Conservation (phyloP, 2,113 vertebrate genomes). For the Saguinus midas region DNA sequence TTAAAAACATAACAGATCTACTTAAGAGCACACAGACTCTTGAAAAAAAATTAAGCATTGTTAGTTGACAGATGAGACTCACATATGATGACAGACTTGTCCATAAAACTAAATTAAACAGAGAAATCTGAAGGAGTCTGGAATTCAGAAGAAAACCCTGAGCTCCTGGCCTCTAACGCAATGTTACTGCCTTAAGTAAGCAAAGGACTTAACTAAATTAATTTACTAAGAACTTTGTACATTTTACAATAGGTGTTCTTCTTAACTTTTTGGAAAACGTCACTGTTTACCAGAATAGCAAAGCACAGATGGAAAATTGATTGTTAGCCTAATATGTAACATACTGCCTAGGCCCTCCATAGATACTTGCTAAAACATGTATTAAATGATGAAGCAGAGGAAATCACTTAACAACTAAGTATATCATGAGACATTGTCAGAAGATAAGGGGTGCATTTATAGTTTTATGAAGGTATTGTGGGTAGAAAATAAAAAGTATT, state of each 20-base stretch:
- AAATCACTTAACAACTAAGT: constrained; percentile 10
- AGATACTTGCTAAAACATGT: background rate
- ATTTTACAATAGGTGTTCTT: background rate
- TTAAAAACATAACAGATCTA: background rate
- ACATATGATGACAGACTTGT: background rate
- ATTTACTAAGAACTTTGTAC: background rate
- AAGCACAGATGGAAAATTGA: background rate
- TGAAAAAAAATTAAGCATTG: background rate
- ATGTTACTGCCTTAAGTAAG: background rate
- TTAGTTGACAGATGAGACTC: background rate
- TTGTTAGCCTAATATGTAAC: background rate
- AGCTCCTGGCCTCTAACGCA: background rate
- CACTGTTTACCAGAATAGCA: constrained; percentile 13
- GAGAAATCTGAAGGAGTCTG: background rate
- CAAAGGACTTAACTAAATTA: background rate
- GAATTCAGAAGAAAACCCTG: background rate
- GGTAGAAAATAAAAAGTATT: constrained; percentile 1
- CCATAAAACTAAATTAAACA: constrained; percentile 42
- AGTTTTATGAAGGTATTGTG: constrained; percentile 36
- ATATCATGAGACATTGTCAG: background rate
- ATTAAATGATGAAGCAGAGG: background rate
- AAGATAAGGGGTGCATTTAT: background rate
- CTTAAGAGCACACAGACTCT: background rate
- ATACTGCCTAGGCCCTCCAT: background rate
- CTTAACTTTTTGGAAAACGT: background rate